Evolutionary conservation across 2,888 invertebrate genomes (phyloP).

Genomic region (Drosophila pullipes): DNA sequence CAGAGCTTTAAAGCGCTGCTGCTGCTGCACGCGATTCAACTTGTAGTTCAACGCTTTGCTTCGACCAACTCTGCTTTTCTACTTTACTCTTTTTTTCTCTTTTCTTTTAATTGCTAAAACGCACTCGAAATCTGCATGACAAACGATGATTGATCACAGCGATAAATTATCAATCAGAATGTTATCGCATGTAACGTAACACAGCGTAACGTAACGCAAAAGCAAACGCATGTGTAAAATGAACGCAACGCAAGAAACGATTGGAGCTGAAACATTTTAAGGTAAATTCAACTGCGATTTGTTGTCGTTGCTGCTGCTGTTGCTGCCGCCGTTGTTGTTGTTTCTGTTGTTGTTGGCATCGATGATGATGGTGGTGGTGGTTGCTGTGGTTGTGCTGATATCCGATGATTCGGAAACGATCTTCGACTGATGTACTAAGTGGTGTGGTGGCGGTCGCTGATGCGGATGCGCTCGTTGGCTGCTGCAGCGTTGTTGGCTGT

Average conservation of each 20-base stretch:
- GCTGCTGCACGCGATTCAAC: constrained; percentile 57
- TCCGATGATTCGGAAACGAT: constrained; percentile 30
- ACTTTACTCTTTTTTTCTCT: not conserved
- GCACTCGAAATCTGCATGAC: constrained; percentile 16
- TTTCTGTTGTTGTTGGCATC: constrained; percentile 26
- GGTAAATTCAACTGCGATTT: constrained; percentile 13
- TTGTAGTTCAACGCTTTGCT: constrained; percentile 74
- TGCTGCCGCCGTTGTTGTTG: constrained; percentile 2
- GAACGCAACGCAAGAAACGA: constrained; percentile 35
- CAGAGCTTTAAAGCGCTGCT: constrained; percentile 58
- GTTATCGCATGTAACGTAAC: constrained; percentile 12
- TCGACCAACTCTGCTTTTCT: constrained; percentile 49
- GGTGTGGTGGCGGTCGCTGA: constrained; percentile 47
- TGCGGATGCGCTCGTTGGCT: constrained; percentile 46
- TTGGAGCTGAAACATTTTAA: constrained; percentile 26
- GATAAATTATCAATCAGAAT: constrained; percentile 3
- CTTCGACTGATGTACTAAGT: constrained; percentile 43
- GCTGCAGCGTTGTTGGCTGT: constrained; percentile 54
- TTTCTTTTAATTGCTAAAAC: constrained; percentile 12
- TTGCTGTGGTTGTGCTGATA: constrained; percentile 1
- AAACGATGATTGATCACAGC: constrained; percentile 16
- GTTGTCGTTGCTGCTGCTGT: constrained; percentile 10
- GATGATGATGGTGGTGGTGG: constrained; percentile 21
- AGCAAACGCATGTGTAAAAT: constrained; percentile 5
- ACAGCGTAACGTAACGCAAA: constrained; percentile 2